phyloP scores from a whole-genome alignment of 1,140 invertebrate species.

The Halesus radiatus region DNA sequence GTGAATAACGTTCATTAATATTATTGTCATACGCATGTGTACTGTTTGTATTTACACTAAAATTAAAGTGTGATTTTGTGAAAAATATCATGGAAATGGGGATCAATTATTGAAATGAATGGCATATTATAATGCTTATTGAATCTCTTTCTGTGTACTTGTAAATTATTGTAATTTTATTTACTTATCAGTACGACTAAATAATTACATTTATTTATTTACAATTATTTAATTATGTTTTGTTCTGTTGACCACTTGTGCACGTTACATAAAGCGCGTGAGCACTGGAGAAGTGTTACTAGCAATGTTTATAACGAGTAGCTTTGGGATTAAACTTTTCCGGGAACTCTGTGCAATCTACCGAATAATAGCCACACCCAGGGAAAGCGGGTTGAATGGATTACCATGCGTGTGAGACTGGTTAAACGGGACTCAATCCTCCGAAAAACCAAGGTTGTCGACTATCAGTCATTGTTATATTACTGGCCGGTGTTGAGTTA shows the following conservation, averaged over 20 bases:
- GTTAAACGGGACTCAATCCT: constrained; percentile 21
- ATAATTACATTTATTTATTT: constrained; percentile 12
- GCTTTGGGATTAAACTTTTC: constrained; percentile 37
- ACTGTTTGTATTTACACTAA: background rate
- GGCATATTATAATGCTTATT: too few relatives aligned
- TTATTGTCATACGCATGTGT: background rate
- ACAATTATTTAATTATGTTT: constrained; percentile 7
- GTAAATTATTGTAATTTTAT: background rate
- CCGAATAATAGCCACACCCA: constrained; percentile 42
- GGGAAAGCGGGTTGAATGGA: constrained; percentile 30
- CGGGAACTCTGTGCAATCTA: constrained; percentile 11
- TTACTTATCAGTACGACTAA: background rate
- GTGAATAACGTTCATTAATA: background rate
- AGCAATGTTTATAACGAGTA: constrained; percentile 37
- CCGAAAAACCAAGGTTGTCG: background rate
- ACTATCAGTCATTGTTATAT: constrained; percentile 24
- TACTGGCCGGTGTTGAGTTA: constrained; percentile 43
- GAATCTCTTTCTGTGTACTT: too few relatives aligned
- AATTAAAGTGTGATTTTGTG: background rate
- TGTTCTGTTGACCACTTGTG: constrained; percentile 19
- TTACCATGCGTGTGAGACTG: constrained; percentile 24
- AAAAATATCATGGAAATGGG: too few relatives aligned
- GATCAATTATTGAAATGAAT: too few relatives aligned
- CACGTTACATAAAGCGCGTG: constrained; percentile 22
- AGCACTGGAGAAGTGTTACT: constrained; percentile 39